Conservation (phyloP, 1,140 invertebrate species). For the Heliconius hermathena region DNA sequence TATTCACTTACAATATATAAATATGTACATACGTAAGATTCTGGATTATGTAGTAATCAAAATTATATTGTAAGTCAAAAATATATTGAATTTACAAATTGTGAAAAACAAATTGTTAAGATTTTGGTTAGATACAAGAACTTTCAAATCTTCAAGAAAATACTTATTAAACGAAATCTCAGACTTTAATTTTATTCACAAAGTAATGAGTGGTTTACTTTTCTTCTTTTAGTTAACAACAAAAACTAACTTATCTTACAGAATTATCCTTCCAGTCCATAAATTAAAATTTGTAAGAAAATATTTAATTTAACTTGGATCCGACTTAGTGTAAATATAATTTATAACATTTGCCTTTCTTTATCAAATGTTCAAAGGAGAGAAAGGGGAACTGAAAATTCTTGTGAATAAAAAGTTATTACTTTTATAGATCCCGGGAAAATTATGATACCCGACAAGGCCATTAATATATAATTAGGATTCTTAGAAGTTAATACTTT, state of each 20-base stretch:
- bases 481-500: background rate
- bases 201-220: background rate
- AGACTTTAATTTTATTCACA: background rate
- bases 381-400: conserved; percentile 17
- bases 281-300: conserved; percentile 9
- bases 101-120: too few species aligned
- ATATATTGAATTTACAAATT: too few species aligned
- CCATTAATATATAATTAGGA: background rate
- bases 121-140: background rate
- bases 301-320: conserved; percentile 4
- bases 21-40: too few species aligned
- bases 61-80: too few species aligned
- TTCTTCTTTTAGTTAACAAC: background rate
- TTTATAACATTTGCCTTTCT: conserved; percentile 24
- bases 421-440: background rate
- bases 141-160: background rate
- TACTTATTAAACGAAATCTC: background rate
- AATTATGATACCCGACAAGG: background rate
- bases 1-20: too few species aligned
- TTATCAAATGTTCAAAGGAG: conserved; percentile 20
- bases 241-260: background rate
- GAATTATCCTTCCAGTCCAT: background rate
- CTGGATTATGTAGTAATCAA: too few species aligned
- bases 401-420: conserved; percentile 24
- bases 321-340: conserved; percentile 13